Base-by-base conservation (phyloP, 2,797 vertebrate species). In the Gila robusta region DNA sequence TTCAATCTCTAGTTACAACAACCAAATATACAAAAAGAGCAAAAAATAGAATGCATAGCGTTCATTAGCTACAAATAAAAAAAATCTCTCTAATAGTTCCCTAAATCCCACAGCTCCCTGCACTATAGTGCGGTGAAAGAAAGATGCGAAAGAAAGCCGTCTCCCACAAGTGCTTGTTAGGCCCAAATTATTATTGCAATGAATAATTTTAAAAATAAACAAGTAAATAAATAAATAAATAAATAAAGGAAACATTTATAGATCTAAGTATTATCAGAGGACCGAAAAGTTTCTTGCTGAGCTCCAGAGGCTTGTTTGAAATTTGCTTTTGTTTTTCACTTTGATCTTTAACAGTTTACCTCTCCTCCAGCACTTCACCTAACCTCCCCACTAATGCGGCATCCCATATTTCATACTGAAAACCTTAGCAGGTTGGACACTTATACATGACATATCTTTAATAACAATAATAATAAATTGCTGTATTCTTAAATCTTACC, bases 121-220 rank as follows among this genome's bases (percentile, higher is more conserved):
- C 95, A 96, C 94, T 93, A 92, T 90, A 89, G 93, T 91, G 93
- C 87, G 86, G 90, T 88, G 77, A 91, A 89, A 88, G 91, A 90
- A 90, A 93, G 93, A 94, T 93, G 94, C 92, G 92, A 94, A 94
- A 95, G 93, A 91, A 96, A 93, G 90, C 96, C 93, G 92, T 94
- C 96, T 98, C 97, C 97, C 97, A 96, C 94, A 97, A 97, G 97
- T 97, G 96, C 97, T 98, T 96, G 96, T 98, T 97, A 98, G 92
- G 95, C 95, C 92, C 95, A 96, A 96, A 96, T 97, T 95, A 96
- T 95, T 93, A 94, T 91, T 93, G 93, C 95, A 95, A 96, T 96
- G 96, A 96, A 94, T 96, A 95, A 96, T 95, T 95, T 95, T 94
- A 93, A 77, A 94, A 96, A 95, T 94, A 95, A 95, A 95, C 94